Base-by-base conservation (phyloP, 2,113 vertebrate genomes). In the Bubo scandiacus region DNA sequence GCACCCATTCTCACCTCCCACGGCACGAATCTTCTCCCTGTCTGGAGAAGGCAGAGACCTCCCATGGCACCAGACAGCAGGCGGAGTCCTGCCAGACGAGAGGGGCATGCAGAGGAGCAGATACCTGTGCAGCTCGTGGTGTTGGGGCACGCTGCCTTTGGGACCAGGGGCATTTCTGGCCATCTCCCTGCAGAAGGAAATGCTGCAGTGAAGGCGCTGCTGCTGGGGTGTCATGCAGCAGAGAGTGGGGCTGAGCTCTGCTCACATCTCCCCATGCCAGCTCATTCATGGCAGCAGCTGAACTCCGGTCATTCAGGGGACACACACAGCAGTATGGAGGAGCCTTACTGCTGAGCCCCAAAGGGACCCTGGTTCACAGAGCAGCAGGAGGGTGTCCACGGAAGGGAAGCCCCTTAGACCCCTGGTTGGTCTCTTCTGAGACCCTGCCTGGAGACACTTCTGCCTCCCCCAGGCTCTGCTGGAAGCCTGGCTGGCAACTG, bases 131-230 rank as follows among this genome's bases (percentile, higher is more conserved):
- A 90, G 6, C 15, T 74, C 1, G 32, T 34, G 79, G 52, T 10
- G 19, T 17, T 11, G 10, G 87, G 79, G 54, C 87, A 90, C 1
- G 4, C 1, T 3, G 9, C 0, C 36, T 2, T 10, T 4, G 1
- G 32, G 20, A 14, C 27, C 3, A 6, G 25, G 9, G 36, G 3
- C 2, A 2, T 6, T 40, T 43, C 52, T 59, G 52, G 4, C 7
- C 7, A 30, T 36, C 8, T 29, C 17, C 61, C 68, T 70, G 47
- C 5, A 27, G 55, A 51, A 79, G 34, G 21, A 79, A 52, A 68
- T 4, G 11, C 16, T 29, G 36, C 1, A 5, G 15, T 59, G 72
- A 77, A 67, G 29, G 36, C 36, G 23, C 23, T 61, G 81, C 11
- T 22, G 14, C 27, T 40, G 6, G 22, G 14, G 19, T 30, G 8